These are phyloP conservation scores for Drosophila melanica DNA, from an alignment of 1,140 invertebrate genomes.

Conservation along the genomic window DNA sequence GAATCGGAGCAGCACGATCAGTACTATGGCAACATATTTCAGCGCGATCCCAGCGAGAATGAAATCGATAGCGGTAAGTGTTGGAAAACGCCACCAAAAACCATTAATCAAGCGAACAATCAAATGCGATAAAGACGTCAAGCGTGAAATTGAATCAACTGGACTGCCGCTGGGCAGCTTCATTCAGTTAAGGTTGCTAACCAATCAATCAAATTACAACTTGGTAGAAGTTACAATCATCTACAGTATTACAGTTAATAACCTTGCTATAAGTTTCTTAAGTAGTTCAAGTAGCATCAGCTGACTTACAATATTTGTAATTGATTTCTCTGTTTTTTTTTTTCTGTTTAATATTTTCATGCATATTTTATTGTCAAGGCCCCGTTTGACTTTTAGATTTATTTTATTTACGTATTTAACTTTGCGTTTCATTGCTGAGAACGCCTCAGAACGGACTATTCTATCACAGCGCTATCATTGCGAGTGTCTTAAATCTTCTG, in stretches of 20 bases:
- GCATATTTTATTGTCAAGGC: too few relatives aligned
- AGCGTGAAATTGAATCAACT: constrained; percentile 4
- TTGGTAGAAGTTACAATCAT: neutral
- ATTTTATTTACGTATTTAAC: too few relatives aligned
- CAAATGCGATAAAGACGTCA: constrained; percentile 27
- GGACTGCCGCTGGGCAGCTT: neutral
- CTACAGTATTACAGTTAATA: constrained; percentile 33
- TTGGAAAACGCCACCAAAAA: neutral
- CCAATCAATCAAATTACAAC: constrained; percentile 38
- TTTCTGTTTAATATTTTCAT: too few relatives aligned
- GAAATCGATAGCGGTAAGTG: constrained; percentile 78
- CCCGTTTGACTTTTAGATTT: too few relatives aligned
- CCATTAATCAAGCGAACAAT: constrained; percentile 9
- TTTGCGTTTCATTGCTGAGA: too few relatives aligned
- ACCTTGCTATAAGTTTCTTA: constrained; percentile 23
- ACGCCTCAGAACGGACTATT: neutral
- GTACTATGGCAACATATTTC: constrained; percentile 83
- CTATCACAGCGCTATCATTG: neutral
- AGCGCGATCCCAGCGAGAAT: constrained; percentile 81
- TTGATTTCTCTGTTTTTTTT: neutral
- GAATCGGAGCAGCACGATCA: constrained; percentile 87
- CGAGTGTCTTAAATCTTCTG: neutral
- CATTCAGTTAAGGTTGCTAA: constrained; percentile 9
- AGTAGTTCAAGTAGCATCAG: constrained; percentile 1
- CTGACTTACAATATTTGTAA: neutral